Base-by-base conservation (phyloP, 2,113 vertebrate species). In the Pangasianodon gigas region DNA sequence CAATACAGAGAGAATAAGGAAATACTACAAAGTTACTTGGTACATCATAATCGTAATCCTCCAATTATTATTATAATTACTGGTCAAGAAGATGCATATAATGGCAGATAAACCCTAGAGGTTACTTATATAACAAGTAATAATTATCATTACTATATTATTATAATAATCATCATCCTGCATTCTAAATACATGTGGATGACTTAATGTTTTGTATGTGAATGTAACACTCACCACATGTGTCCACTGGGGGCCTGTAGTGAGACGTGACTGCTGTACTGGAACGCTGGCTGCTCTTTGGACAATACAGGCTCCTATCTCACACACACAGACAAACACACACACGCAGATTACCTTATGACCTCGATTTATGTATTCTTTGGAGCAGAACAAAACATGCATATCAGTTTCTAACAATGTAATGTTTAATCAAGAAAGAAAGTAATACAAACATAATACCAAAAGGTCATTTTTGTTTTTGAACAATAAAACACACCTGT, bases 201-300 rank as follows among this genome's bases (percentile, higher is more conserved):
- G 32, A 54, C 26, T 48, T 54, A 19, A 81, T 9, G 44, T 58
- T 83, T 32, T 19, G 18, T 37, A 44, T 19, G 56, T 88, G 67
- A 65, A 67, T 13, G 5, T 10, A 58, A 84, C 69, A 86, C 97
- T 97, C 89, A 98, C 97, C 97, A 98, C 97, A 98, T 98, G 93
- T 98, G 97, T 75, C 97, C 97, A 4, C 97, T 97, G 93, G 97
- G 97, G 14, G 97, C 97, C 84, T 98, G 97, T 90, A 98, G 93
- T 62, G 97, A 98, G 88, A 98, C 97, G 0, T 98, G 97, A 93
- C 97, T 98, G 95, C 97, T 98, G 86, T 97, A 98, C 93, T 97
- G 97, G 95, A 98, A 98, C 0, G 97, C 97, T 0, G 97, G 97
- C 94, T 98, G 97, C 85, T 97, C 97, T 94, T 97, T 97, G 77